Evolutionary conservation across 1,140 invertebrate species (phyloP).

Genomic region (Acyrthosiphon pisum): DNA sequence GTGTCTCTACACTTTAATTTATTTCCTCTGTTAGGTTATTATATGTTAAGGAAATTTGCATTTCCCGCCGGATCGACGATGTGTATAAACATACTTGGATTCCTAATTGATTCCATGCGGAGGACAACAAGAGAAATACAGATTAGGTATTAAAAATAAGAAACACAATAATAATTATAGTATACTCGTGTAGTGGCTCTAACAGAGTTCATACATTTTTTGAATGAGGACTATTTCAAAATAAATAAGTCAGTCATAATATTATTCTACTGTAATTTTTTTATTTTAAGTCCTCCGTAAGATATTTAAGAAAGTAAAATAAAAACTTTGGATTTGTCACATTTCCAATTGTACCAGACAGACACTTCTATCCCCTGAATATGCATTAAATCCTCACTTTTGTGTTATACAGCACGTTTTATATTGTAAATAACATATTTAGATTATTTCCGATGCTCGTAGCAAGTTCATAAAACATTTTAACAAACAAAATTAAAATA

Average conservation of each 20-base stretch:
- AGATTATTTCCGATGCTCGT: conserved; percentile 17
- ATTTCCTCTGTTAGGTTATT: background rate
- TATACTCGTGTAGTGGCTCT: background rate
- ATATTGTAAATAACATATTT: conserved; percentile 51
- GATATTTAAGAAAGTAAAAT: background rate
- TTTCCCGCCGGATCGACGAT: background rate
- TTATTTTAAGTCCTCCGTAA: background rate
- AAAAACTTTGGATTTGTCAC: background rate
- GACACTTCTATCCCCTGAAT: background rate
- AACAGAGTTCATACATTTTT: background rate
- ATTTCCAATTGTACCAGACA: conserved; percentile 13
- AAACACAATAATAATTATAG: background rate
- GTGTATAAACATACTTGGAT: background rate
- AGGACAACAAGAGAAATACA: background rate
- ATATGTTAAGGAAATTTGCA: background rate
- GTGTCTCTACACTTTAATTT: background rate
- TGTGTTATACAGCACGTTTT: background rate
- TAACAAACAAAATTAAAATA: conserved; percentile 46
- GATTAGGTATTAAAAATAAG: background rate
- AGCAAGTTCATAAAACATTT: conserved; percentile 8
- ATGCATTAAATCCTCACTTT: conserved; percentile 12
- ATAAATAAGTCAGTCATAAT: background rate
- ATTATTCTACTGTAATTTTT: background rate
- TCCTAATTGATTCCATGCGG: background rate
- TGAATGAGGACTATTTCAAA: background rate